phyloP scores from a whole-genome alignment of 2,113 vertebrate species.

The Scomber japonicus region DNA sequence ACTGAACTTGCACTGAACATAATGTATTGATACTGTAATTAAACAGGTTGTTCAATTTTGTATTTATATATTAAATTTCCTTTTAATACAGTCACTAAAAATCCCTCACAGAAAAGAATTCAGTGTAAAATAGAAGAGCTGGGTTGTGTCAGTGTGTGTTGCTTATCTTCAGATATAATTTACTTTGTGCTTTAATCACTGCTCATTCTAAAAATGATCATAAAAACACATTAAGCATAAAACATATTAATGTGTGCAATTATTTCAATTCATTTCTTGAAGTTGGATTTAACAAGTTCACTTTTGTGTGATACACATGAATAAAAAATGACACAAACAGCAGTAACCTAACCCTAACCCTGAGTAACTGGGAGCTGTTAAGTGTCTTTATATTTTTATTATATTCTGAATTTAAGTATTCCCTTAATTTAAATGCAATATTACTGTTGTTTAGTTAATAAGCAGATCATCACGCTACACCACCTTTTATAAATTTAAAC shows the following conservation, averaged over 20 bases:
- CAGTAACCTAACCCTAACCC: neutral
- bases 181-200: slow-evolving; percentile 41
- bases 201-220: slow-evolving; percentile 27
- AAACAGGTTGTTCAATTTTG: slow-evolving; percentile 33
- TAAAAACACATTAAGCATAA: slow-evolving; percentile 42
- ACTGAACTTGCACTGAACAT: slow-evolving; percentile 4
- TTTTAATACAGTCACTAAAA: slow-evolving; percentile 4
- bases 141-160: neutral
- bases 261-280: slow-evolving; percentile 2
- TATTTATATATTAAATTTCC: slow-evolving; percentile 31
- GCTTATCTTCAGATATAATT: slow-evolving; percentile 13
- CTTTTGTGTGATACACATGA: slow-evolving; percentile 16
- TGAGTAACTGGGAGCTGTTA: neutral
- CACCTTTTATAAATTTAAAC: neutral
- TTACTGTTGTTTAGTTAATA: neutral
- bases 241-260: slow-evolving; percentile 48
- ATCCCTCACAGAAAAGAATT: slow-evolving; percentile 14
- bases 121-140: slow-evolving; percentile 20
- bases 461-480: slow-evolving; percentile 5
- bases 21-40: slow-evolving; percentile 21
- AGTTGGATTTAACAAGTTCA: no score
- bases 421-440: neutral
- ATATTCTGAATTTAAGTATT: neutral
- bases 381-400: slow-evolving; percentile 9
- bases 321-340: slow-evolving; percentile 35